Percentiles rank a stretch among this genome's conserved stretches.
Evolutionary conservation across 2,113 vertebrate genomes (phyloP).

Genomic region (Opisthocomus hoazin): DNA sequence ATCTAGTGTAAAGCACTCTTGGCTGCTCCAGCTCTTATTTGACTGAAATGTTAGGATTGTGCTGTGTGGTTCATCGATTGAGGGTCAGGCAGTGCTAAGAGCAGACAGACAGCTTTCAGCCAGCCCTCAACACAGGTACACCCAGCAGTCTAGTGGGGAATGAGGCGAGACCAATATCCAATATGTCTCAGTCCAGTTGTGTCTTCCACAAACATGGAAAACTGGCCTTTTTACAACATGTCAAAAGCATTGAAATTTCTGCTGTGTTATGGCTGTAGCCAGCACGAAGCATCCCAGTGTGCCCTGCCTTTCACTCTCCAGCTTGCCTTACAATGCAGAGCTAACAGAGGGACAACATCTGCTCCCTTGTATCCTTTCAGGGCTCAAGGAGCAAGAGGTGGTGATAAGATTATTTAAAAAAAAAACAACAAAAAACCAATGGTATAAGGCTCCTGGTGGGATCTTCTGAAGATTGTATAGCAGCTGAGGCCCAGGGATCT

Average conservation of each 20-base stretch:
- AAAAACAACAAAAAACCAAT: not conserved
- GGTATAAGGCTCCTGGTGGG: not conserved
- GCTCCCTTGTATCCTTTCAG: not conserved
- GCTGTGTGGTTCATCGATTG: not conserved
- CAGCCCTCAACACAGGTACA: not conserved
- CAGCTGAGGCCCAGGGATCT: not conserved
- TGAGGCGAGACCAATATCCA: not conserved
- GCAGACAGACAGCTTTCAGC: not conserved
- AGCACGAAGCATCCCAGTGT: rapidly evolving
- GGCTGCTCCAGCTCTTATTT: not conserved
- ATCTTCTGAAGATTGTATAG: not conserved
- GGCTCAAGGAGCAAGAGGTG: not conserved
- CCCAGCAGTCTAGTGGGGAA: not conserved
- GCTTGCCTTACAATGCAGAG: not conserved
- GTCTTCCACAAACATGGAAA: not conserved
- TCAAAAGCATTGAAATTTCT: not conserved
- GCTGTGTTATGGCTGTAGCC: not conserved
- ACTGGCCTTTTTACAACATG: not conserved
- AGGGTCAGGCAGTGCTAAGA: not conserved
- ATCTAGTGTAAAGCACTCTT: not conserved
- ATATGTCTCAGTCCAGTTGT: rapidly evolving
- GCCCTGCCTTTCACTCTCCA: not conserved
- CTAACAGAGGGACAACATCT: not conserved
- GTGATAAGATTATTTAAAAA: not conserved
- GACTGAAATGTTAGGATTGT: not conserved